A percentile compares a stretch with the other conserved stretches of the same genome.
Evolutionary conservation across 2,797 vertebrate genomes (phyloP).

Genomic region (Ibycter americanus): DNA sequence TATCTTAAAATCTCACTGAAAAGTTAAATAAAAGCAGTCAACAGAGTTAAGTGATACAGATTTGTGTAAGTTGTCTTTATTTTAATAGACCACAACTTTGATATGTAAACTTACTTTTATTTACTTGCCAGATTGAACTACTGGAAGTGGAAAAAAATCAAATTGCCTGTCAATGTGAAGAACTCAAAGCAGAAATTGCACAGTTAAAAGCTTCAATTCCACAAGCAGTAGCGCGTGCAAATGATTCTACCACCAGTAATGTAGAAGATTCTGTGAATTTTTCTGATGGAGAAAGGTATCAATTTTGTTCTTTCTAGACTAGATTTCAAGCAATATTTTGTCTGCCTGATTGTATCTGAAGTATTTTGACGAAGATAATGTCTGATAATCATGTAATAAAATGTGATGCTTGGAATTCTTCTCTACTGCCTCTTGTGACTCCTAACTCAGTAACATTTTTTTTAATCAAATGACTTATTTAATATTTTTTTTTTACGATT

Average conservation of each 20-base stretch:
- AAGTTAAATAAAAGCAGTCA: background rate
- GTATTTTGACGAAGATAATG: background rate
- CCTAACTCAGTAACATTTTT: background rate
- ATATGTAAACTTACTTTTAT: background rate
- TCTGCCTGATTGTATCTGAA: background rate
- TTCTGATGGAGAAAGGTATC: constrained; percentile 70
- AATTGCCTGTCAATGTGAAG: constrained; percentile 76
- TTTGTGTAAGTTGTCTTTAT: background rate
- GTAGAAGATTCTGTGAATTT: constrained; percentile 68
- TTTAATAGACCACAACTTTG: background rate
- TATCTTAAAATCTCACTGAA: background rate
- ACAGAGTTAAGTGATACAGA: background rate
- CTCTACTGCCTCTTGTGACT: constrained; percentile 31
- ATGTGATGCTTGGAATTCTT: constrained; percentile 22
- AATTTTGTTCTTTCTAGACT: constrained; percentile 16
- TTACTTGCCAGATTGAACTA: constrained; percentile 76
- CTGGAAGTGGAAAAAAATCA: constrained; percentile 80
- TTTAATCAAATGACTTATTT: background rate
- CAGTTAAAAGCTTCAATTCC: constrained; percentile 78
- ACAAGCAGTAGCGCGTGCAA: constrained; percentile 54
- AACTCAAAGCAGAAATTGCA: constrained; percentile 78
- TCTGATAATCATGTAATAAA: constrained; percentile 47
- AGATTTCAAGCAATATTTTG: background rate
- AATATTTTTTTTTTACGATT: background rate
- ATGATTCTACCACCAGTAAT: constrained; percentile 71